Percentiles rank a stretch among this genome's conserved stretches.
Conservation (phyloP, 2,113 vertebrate species). For the Delphinapterus leucas region DNA sequence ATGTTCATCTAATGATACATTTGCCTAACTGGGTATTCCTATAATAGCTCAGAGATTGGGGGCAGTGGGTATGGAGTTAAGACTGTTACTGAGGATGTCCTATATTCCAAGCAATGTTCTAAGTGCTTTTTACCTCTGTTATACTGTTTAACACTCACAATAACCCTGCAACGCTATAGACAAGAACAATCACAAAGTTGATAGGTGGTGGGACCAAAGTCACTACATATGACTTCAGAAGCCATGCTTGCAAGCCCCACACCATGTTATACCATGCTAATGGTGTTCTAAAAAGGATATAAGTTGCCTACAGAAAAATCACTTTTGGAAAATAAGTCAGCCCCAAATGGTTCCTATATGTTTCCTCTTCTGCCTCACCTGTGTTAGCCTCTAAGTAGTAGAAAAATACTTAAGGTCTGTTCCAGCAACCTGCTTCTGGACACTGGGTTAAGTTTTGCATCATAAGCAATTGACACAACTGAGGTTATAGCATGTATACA, state of each 20-base stretch:
- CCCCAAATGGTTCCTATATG: background rate
- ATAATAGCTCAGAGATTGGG: background rate
- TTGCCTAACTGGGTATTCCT: background rate
- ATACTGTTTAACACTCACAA: background rate
- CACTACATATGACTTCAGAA: background rate
- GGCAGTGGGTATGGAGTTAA: background rate
- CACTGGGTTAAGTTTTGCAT: slow-evolving; percentile 43
- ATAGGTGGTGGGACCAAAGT: background rate
- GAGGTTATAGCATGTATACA: background rate
- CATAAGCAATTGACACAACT: background rate
- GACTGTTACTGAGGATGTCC: background rate
- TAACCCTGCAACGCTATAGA: background rate
- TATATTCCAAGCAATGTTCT: background rate
- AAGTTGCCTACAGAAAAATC: background rate
- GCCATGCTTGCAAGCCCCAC: background rate
- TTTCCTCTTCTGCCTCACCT: background rate
- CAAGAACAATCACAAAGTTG: background rate
- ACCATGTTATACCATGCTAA: background rate
- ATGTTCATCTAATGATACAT: background rate
- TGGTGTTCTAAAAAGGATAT: background rate
- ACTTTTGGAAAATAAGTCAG: background rate
- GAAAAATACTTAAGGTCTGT: background rate
- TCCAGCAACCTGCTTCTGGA: background rate
- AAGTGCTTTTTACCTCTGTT: background rate
- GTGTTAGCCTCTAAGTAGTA: background rate